Evolutionary conservation across 2,888 invertebrate genomes (phyloP).

Genomic region (Tenthredo amoena): DNA sequence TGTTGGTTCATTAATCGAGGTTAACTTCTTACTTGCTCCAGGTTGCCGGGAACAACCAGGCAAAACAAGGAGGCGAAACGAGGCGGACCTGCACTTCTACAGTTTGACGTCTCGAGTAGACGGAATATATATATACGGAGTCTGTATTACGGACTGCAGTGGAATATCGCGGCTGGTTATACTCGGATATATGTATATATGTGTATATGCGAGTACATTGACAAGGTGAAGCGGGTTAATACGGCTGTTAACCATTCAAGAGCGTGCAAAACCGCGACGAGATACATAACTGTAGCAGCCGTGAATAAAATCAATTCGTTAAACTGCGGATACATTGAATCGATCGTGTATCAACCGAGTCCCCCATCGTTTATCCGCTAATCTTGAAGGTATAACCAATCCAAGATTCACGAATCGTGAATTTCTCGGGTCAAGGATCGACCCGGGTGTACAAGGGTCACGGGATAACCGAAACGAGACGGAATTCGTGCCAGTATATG

Average conservation of each 20-base stretch:
- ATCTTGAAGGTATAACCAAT: background rate
- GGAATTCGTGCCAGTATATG: constrained; percentile 4
- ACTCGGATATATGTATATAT: background rate
- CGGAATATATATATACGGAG: constrained; percentile 64
- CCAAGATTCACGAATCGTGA: background rate
- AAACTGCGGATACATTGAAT: background rate
- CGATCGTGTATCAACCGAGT: background rate
- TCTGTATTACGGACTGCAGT: constrained; percentile 51
- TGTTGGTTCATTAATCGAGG: constrained; percentile 67
- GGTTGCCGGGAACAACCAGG: background rate
- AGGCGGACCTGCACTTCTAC: no score
- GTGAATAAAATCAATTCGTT: constrained; percentile 2
- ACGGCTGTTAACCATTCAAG: constrained; percentile 43
- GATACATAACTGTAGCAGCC: background rate
- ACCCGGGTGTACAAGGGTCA: background rate
- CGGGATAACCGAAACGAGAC: background rate
- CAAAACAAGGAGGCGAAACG: background rate
- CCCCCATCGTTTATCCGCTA: background rate
- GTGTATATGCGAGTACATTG: constrained; percentile 6
- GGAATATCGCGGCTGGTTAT: background rate
- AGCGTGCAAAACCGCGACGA: constrained; percentile 6
- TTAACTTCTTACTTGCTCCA: constrained; percentile 70
- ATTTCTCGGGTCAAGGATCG: background rate
- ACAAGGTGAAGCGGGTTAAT: constrained; percentile 43
- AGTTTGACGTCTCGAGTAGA: constrained; percentile 37